These are phyloP conservation scores for Mormyrops attenuatus DNA, from an alignment of 2,797 vertebrate species.

Conservation along the genomic window DNA sequence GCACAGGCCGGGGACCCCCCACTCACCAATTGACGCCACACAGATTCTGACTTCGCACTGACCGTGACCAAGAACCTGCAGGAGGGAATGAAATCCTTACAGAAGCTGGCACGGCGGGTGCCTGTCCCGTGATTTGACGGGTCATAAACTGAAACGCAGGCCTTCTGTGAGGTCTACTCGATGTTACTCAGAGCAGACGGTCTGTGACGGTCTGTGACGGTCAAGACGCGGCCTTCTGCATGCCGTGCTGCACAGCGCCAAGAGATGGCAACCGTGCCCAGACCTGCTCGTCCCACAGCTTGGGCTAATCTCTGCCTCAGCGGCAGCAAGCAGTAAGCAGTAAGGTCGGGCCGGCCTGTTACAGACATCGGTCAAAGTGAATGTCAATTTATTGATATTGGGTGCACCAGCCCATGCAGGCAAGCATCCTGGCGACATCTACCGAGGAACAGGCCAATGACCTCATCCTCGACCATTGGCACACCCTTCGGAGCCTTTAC, in stretches of 20 bases:
- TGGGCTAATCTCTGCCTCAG: not conserved
- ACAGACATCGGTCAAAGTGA: not conserved
- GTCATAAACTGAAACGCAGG: not conserved
- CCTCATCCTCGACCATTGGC: not conserved
- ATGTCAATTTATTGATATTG: conserved; percentile 7
- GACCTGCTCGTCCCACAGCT: not conserved
- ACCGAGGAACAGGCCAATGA: not conserved
- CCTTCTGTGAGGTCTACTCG: not conserved
- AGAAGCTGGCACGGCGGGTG: not conserved
- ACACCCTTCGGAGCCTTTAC: not conserved
- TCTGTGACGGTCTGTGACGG: conserved; percentile 1
- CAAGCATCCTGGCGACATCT: not conserved
- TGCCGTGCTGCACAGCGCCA: not conserved
- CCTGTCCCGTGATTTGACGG: not conserved
- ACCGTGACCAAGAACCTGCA: not conserved
- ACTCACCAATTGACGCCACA: not conserved
- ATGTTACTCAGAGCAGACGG: not conserved
- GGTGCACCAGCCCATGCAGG: not conserved
- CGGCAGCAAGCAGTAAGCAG: not conserved
- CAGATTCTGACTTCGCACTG: not conserved
- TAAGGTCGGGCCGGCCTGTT: not conserved
- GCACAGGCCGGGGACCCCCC: not conserved
- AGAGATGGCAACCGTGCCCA: not conserved
- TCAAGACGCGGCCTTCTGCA: not conserved
- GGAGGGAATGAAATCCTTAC: not conserved